phyloP scores from a whole-genome alignment of 2,797 vertebrate genomes.

The Sciaenops ocellatus region DNA sequence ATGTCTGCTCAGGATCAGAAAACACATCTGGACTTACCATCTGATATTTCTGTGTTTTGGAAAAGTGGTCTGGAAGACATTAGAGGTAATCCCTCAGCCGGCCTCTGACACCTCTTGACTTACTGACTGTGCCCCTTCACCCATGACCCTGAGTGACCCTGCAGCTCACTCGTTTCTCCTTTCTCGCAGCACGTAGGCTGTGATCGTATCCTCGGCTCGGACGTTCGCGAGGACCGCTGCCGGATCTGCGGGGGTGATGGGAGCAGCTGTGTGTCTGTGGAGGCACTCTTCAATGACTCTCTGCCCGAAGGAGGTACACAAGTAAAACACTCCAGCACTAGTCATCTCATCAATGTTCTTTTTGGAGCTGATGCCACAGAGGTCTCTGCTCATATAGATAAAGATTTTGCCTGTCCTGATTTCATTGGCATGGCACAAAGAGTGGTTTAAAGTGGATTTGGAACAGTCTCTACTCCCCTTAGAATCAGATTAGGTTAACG shows the following conservation, averaged over 20 bases:
- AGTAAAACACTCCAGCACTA: conserved; percentile 1
- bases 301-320: conserved; percentile 90
- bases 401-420: conserved; percentile 19
- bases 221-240: conserved; percentile 95
- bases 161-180: conserved; percentile 51
- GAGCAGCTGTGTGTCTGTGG: conserved; percentile 92
- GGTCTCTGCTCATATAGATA: conserved; percentile 10
- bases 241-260: conserved; percentile 94
- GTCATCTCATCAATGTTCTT: neutral
- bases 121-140: conserved; percentile 63
- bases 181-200: conserved; percentile 94
- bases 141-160: conserved; percentile 57
- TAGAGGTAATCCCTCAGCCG: conserved; percentile 70
- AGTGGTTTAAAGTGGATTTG: conserved; percentile 22
- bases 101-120: conserved; percentile 74
- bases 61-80: conserved; percentile 77
- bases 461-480: conserved; percentile 27
- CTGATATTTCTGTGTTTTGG: conserved; percentile 76
- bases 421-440: conserved; percentile 3
- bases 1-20: conserved; percentile 76
- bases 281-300: conserved; percentile 93
- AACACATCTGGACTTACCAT: conserved; percentile 79
- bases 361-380: conserved; percentile 8
- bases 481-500: conserved; percentile 40
- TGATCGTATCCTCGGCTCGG: conserved; percentile 94